These are phyloP conservation scores for Podabrus alpinus DNA, from an alignment of 2,888 invertebrate species.

Conservation along the genomic window DNA sequence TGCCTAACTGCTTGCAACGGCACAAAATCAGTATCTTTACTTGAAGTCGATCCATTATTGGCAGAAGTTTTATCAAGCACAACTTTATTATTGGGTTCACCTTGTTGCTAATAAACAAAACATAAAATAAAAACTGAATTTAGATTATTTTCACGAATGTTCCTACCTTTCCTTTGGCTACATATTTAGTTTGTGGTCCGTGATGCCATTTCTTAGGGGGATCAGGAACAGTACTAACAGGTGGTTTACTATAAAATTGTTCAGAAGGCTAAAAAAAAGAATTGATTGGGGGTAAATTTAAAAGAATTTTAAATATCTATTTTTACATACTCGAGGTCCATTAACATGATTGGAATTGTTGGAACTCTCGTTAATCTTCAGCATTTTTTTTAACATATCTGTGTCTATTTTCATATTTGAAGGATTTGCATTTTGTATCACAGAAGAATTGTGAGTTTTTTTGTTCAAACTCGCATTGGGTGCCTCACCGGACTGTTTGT, in stretches of 20 bases:
- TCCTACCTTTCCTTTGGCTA: neutral
- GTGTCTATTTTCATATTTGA: constrained; percentile 39
- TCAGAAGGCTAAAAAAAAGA: neutral
- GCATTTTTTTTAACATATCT: constrained; percentile 43
- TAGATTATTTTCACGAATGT: neutral
- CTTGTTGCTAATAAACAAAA: neutral
- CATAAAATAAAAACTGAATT: neutral
- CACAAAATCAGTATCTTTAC: constrained; percentile 55
- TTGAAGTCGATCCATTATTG: neutral
- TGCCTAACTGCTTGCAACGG: constrained; percentile 62
- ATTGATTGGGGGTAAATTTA: constrained; percentile 29
- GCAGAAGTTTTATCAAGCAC: neutral
- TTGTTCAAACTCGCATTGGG: neutral
- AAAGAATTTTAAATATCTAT: neutral
- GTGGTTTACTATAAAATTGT: constrained; percentile 32
- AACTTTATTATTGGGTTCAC: neutral
- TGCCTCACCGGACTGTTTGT: neutral
- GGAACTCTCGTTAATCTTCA: constrained; percentile 38
- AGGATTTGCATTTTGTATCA: neutral
- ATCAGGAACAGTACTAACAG: constrained; percentile 38
- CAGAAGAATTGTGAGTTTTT: neutral
- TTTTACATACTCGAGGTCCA: neutral
- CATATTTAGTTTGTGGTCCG: neutral
- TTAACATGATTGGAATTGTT: constrained; percentile 7
- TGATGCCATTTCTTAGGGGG: constrained; percentile 41